Evolutionary conservation across 2,797 vertebrate genomes (phyloP).

Genomic region (Malurus leucopterus): DNA sequence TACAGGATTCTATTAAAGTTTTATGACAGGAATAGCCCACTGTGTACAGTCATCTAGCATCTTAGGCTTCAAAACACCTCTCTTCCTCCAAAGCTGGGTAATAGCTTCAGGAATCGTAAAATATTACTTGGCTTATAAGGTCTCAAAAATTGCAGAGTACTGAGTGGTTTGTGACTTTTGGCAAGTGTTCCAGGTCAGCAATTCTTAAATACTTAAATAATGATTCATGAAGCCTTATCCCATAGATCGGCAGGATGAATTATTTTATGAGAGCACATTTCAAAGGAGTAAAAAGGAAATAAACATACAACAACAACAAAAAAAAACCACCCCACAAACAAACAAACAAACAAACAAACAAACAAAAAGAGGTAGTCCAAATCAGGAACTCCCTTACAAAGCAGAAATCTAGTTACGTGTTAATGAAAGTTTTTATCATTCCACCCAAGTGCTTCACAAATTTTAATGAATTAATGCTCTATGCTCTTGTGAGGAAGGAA

Average conservation of each 20-base stretch:
- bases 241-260: not conserved
- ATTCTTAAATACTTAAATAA: not conserved
- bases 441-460: not conserved
- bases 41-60: not conserved
- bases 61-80: not conserved
- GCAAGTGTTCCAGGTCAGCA: not conserved
- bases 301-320: not conserved
- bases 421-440: not conserved
- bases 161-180: not conserved
- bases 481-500: not conserved
- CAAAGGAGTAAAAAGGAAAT: not conserved
- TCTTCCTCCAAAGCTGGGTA: not conserved
- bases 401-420: not conserved
- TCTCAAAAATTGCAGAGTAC: not conserved
- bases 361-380: not conserved
- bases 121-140: not conserved
- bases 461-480: not conserved
- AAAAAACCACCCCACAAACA: not conserved
- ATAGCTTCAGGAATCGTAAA: not conserved
- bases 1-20: not conserved
- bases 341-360: not conserved
- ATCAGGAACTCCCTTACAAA: not conserved
- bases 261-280: not conserved
- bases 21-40: not conserved
- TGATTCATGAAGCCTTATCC: not conserved